Percentiles rank a stretch among this genome's conserved stretches.
phyloP scores from a whole-genome alignment of 2,797 vertebrate genomes.

The Hafferia zeledoni region DNA sequence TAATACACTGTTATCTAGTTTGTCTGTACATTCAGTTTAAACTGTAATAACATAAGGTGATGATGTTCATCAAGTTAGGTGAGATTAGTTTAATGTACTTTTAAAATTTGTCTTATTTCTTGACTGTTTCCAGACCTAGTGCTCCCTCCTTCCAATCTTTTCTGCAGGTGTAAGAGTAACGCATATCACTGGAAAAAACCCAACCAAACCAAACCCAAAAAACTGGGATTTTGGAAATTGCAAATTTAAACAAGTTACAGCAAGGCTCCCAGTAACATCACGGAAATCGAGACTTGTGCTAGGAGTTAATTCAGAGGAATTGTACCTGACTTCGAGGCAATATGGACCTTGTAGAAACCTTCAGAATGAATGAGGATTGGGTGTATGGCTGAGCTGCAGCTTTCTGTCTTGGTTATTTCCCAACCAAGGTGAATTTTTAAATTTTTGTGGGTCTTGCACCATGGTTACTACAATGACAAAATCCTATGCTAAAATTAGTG shows the following conservation, averaged over 20 bases:
- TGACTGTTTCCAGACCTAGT: not conserved
- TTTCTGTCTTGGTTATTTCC: not conserved
- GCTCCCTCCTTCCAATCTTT: not conserved
- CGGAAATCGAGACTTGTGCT: not conserved
- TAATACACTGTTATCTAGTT: not conserved
- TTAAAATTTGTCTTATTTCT: not conserved
- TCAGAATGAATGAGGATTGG: not conserved
- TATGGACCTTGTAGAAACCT: not conserved
- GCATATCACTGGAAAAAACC: not conserved
- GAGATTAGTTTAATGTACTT: not conserved
- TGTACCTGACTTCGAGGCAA: not conserved
- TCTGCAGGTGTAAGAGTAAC: not conserved
- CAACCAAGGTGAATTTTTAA: not conserved
- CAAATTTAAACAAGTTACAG: not conserved
- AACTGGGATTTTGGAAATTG: not conserved
- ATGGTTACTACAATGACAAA: not conserved
- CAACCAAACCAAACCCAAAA: too few species aligned
- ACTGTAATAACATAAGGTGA: accelerated
- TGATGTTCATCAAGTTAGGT: not conserved
- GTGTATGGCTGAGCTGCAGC: not conserved
- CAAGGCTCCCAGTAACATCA: not conserved
- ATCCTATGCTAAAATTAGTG: not conserved
- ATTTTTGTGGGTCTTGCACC: not conserved
- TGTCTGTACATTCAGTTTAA: not conserved
- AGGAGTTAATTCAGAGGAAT: not conserved